Evolutionary conservation across 2,113 vertebrate genomes (phyloP).

Genomic region (Lutjanus erythropterus): DNA sequence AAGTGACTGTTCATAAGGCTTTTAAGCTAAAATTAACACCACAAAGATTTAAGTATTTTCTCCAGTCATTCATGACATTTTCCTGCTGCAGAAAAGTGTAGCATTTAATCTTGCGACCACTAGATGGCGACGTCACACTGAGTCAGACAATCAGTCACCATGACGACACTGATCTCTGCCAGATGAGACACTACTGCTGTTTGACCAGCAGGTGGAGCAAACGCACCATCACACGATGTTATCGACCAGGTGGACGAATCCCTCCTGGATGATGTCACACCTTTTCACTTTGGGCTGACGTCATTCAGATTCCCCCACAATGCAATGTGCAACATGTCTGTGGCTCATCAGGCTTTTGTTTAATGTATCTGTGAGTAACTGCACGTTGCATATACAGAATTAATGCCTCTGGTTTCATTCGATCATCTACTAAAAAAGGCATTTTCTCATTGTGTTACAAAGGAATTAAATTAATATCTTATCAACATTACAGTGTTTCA

Average conservation of each 20-base stretch:
- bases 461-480: neutral
- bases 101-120: neutral
- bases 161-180: fast-evolving
- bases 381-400: neutral
- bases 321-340: neutral
- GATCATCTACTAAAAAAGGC: neutral
- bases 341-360: neutral
- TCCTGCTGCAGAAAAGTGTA: neutral
- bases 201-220: conserved; percentile 49
- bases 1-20: too few species aligned
- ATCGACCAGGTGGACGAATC: neutral
- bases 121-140: conserved; percentile 10
- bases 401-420: too few species aligned
- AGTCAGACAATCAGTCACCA: too few species aligned
- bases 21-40: too few species aligned
- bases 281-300: conserved; percentile 5
- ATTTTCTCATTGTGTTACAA: neutral
- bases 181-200: fast-evolving
- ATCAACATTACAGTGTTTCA: neutral
- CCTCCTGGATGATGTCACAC: conserved; percentile 26
- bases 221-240: neutral
- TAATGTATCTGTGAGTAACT: neutral
- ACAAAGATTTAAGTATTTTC: neutral
- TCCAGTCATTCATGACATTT: neutral
- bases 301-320: conserved; percentile 27